These are phyloP conservation scores for Nerophis lumbriciformis DNA, from an alignment of 2,113 vertebrate genomes.

Conservation along the genomic window DNA sequence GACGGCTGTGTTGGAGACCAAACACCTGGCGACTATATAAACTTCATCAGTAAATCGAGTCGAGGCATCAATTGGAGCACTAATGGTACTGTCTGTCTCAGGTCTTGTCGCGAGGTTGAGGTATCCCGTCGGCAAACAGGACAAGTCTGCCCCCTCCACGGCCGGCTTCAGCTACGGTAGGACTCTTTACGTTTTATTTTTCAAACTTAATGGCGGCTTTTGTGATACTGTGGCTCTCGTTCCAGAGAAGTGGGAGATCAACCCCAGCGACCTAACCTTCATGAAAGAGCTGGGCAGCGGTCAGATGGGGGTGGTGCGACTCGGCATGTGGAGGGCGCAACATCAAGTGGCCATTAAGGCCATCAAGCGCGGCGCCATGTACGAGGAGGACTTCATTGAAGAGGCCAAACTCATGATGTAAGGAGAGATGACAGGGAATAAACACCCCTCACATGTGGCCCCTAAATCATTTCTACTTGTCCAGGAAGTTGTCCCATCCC, in stretches of 20 bases:
- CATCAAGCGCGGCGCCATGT: conserved; percentile 90
- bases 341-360: conserved; percentile 94
- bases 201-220: not conserved
- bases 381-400: conserved; percentile 94
- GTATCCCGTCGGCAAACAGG: conserved; percentile 81
- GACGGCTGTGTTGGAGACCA: not conserved
- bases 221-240: not conserved
- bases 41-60: not conserved
- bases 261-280: conserved; percentile 87
- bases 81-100: conserved; percentile 35
- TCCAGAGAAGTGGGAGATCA: conserved; percentile 90
- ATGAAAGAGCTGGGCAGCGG: conserved; percentile 92
- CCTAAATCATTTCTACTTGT: not conserved
- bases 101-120: conserved; percentile 86
- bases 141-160: conserved; percentile 78
- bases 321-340: conserved; percentile 88
- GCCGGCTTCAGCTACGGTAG: conserved; percentile 95
- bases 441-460: too few relatives aligned
- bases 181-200: not conserved
- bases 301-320: conserved; percentile 84
- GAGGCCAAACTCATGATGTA: conserved; percentile 98
- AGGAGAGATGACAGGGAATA: conserved; percentile 36
- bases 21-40: not conserved
- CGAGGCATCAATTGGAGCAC: not conserved
- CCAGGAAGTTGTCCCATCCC: conserved; percentile 87